These are phyloP conservation scores for Dipodomys spectabilis DNA, from an alignment of 2,113 vertebrate species.

Conservation along the genomic window DNA sequence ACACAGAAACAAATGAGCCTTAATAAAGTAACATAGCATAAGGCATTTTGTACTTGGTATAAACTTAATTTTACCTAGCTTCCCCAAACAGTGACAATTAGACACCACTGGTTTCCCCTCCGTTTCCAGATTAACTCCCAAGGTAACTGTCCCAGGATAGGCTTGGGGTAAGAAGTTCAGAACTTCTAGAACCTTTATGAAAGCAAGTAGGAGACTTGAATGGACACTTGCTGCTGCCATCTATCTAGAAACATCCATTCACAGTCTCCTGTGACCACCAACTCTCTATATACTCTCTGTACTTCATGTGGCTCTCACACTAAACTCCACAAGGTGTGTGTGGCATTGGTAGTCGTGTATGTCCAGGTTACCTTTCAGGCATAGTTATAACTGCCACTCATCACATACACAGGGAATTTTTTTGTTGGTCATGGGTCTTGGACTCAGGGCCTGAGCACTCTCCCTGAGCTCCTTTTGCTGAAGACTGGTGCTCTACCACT, in stretches of 20 bases:
- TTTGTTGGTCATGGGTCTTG: too few species aligned
- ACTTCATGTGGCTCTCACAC: not conserved
- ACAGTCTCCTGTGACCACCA: not conserved
- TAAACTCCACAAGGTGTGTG: not conserved
- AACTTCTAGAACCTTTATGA: not conserved
- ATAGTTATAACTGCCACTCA: not conserved
- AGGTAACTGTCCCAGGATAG: not conserved
- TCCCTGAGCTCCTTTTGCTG: too few species aligned
- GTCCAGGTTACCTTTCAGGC: not conserved
- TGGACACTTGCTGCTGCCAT: not conserved
- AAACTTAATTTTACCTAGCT: conserved; percentile 36
- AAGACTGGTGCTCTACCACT: too few species aligned
- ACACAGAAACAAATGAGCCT: not conserved
- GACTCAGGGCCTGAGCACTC: too few species aligned
- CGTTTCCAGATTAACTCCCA: conserved; percentile 1
- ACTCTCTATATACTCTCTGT: not conserved
- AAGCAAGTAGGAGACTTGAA: not conserved
- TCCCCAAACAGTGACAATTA: not conserved
- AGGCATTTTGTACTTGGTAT: conserved; percentile 16
- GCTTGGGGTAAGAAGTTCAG: not conserved
- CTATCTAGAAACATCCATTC: not conserved
- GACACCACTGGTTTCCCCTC: not conserved
- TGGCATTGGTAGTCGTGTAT: not conserved
- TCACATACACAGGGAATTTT: not conserved
- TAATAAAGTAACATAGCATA: not conserved